phyloP scores from a whole-genome alignment of 2,888 invertebrate species.

The Molorchus minor region DNA sequence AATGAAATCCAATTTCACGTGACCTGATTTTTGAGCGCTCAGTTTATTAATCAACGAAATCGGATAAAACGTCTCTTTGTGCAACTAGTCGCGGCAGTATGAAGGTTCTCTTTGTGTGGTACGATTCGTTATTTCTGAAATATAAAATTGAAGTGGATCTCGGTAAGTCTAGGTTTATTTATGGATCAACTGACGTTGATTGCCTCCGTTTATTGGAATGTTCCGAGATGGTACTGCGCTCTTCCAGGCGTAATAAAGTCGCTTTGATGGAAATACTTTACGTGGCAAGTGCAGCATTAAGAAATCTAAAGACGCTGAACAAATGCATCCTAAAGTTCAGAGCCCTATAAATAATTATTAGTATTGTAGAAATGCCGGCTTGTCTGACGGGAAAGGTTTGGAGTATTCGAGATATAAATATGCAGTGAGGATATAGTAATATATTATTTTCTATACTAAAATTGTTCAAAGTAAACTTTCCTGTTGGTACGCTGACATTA shows the following conservation, averaged over 20 bases:
- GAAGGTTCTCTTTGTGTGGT: background rate
- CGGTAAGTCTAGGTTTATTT: background rate
- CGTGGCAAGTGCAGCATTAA: too few relatives aligned
- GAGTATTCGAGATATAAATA: too few relatives aligned
- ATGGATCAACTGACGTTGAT: background rate
- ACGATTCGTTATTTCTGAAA: background rate
- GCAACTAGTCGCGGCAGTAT: background rate
- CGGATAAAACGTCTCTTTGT: background rate
- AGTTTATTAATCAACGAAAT: background rate
- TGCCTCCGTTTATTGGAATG: background rate
- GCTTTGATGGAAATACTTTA: background rate
- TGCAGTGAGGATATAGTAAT: too few relatives aligned
- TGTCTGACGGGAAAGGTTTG: too few relatives aligned
- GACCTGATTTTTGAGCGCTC: background rate
- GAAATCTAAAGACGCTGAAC: too few relatives aligned
- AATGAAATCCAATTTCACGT: background rate
- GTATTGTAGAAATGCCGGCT: too few relatives aligned
- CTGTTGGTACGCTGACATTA: too few relatives aligned
- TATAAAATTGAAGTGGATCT: background rate
- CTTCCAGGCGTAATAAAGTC: background rate
- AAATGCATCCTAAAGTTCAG: too few relatives aligned
- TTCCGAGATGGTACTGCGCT: background rate
- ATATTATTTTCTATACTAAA: too few relatives aligned
- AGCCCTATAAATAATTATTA: too few relatives aligned
- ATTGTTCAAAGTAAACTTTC: too few relatives aligned